These are phyloP conservation scores for Ia io DNA, from an alignment of 2,113 vertebrate genomes.

Conservation along the genomic window DNA sequence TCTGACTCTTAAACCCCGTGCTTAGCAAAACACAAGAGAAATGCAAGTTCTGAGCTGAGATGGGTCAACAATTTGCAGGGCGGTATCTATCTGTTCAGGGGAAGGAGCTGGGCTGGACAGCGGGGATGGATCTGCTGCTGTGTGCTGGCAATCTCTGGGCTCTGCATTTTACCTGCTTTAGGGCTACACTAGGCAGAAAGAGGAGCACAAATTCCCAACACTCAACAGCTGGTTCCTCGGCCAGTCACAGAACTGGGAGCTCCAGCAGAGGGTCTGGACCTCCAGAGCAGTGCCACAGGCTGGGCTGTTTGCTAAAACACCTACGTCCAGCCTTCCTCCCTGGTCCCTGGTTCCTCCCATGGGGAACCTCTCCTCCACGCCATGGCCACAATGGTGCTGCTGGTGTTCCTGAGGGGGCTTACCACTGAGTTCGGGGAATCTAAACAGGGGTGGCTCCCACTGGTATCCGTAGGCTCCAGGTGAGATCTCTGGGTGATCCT, in stretches of 20 bases:
- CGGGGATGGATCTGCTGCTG: neutral
- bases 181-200: neutral
- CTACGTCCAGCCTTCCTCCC: neutral
- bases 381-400: neutral
- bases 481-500: neutral
- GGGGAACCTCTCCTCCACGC: neutral
- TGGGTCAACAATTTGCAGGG: too few relatives aligned
- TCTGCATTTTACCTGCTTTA: neutral
- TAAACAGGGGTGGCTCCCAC: neutral
- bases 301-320: neutral
- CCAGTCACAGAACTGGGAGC: neutral
- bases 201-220: neutral
- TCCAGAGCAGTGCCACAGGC: neutral
- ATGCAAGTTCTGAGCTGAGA: neutral
- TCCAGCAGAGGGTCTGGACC: neutral
- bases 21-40: neutral
- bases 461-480: neutral
- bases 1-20: neutral
- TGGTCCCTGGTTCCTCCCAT: neutral
- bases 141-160: neutral
- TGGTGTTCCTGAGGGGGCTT: neutral
- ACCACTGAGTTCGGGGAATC: neutral
- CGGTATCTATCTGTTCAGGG: neutral
- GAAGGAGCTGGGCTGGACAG: neutral
- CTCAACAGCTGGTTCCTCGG: neutral